Evolutionary conservation across 23 tunicate species (phyloP).

Genomic region (Halocynthia aurantium): DNA sequence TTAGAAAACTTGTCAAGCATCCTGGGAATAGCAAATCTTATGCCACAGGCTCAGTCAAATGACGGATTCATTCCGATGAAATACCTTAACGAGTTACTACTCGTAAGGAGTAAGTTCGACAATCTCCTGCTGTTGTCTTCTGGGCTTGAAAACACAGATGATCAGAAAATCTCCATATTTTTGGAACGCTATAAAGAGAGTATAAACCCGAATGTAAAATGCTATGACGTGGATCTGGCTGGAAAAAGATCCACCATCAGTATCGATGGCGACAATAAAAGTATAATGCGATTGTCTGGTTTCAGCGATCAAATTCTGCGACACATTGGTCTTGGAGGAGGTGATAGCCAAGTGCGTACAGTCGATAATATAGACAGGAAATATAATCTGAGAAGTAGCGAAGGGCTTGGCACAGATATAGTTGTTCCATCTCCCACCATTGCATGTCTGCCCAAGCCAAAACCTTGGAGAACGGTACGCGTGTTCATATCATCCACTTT

Average conservation of each 20-base stretch:
- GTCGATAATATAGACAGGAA: slow-evolving; percentile 40
- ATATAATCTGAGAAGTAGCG: background rate
- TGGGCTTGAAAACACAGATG: slow-evolving; percentile 1
- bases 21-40: slow-evolving; percentile 6
- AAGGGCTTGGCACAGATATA: background rate
- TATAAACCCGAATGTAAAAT: slow-evolving; percentile 15
- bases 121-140: slow-evolving; percentile 27
- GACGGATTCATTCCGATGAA: background rate
- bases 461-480: slow-evolving; percentile 20
- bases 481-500: slow-evolving; percentile 71
- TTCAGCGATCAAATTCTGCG: slow-evolving; percentile 53
- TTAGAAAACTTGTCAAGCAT: slow-evolving; percentile 36
- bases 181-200: slow-evolving; percentile 26
- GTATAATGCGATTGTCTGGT: slow-evolving; percentile 24
- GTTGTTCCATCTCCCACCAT: slow-evolving; percentile 2
- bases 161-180: slow-evolving; percentile 8
- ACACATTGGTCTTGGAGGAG: slow-evolving; percentile 44
- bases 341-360: slow-evolving; percentile 23
- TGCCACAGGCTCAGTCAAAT: background rate
- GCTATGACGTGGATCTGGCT: slow-evolving; percentile 34
- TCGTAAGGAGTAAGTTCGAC: slow-evolving; percentile 26
- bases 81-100: slow-evolving; percentile 8
- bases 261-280: background rate
- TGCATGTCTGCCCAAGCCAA: background rate
- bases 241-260: slow-evolving; percentile 23